Conservation (phyloP, 2,113 vertebrate species). For the Percina caprodes region DNA sequence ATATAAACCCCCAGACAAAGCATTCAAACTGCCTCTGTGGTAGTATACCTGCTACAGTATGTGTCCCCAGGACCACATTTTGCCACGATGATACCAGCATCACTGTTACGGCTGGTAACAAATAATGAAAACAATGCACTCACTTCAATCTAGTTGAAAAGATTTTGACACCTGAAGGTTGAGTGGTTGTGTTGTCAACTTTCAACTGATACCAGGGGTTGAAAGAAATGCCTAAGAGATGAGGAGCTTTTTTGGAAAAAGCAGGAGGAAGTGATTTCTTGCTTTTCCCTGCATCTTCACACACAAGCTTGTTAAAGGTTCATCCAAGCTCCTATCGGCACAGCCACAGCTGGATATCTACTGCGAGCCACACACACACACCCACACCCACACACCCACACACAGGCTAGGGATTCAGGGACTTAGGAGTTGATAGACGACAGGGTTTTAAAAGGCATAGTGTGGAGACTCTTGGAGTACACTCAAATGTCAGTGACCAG, state of each 20-base stretch:
- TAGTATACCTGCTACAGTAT: no score
- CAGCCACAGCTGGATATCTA: conserved; percentile 64
- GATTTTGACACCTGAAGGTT: conserved; percentile 47
- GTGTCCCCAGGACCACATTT: no score
- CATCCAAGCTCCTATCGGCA: conserved; percentile 59
- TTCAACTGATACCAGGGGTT: conserved; percentile 21
- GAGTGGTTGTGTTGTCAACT: conserved; percentile 49
- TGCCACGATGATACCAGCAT: no score
- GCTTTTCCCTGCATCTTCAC: conserved; percentile 48
- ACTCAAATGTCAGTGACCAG: conserved; percentile 63
- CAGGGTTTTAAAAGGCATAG: conserved; percentile 59
- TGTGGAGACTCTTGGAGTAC: conserved; percentile 58
- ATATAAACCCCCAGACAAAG: no score
- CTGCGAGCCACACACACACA: conserved; percentile 29
- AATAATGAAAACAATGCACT: conserved; percentile 3
- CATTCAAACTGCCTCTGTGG: no score
- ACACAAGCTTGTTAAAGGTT: conserved; percentile 62
- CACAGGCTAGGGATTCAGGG: conserved; percentile 32
- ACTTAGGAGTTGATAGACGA: conserved; percentile 58
- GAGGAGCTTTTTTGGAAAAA: conserved; percentile 17
- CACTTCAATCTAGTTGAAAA: conserved; percentile 18
- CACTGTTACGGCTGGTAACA: no score
- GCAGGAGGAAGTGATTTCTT: conserved; percentile 36
- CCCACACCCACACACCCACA: not conserved
- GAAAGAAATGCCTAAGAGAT: conserved; percentile 28